Evolutionary conservation across 2,113 vertebrate species (phyloP).

Genomic region (Bubo blakistoni): DNA sequence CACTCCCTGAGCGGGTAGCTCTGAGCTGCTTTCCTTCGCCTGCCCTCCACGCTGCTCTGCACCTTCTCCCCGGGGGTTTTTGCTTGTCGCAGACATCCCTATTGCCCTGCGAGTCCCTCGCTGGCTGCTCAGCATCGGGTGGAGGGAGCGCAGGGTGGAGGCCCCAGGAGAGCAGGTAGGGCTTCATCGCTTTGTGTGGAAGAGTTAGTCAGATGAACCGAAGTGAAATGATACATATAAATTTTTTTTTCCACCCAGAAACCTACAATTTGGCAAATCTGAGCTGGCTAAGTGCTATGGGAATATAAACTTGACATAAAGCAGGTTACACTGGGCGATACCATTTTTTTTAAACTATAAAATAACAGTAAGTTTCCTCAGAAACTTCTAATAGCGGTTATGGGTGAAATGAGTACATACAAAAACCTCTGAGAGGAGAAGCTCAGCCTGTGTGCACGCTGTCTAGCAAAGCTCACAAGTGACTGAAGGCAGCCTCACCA

Average conservation of each 20-base stretch:
- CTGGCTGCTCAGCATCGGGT: not conserved
- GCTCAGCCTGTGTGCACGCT: not conserved
- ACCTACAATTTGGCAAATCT: not conserved
- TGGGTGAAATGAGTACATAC: not conserved
- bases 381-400: not conserved
- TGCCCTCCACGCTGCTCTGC: not conserved
- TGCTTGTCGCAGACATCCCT: fast-evolving
- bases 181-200: too few relatives aligned
- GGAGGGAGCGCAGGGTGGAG: not conserved
- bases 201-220: not conserved
- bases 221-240: too few relatives aligned
- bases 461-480: not conserved
- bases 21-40: not conserved
- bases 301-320: not conserved
- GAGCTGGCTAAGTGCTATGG: not conserved
- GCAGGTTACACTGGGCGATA: not conserved
- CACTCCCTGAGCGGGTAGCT: not conserved
- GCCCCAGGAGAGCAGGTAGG: too few relatives aligned
- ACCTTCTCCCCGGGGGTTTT: not conserved
- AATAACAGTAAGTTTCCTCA: not conserved
- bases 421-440: not conserved
- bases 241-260: not conserved
- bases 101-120: not conserved
- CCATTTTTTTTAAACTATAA: not conserved
- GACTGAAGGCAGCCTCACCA: not conserved